phyloP scores from a whole-genome alignment of 1,140 invertebrate genomes.

The Neodiprion virginianus region DNA sequence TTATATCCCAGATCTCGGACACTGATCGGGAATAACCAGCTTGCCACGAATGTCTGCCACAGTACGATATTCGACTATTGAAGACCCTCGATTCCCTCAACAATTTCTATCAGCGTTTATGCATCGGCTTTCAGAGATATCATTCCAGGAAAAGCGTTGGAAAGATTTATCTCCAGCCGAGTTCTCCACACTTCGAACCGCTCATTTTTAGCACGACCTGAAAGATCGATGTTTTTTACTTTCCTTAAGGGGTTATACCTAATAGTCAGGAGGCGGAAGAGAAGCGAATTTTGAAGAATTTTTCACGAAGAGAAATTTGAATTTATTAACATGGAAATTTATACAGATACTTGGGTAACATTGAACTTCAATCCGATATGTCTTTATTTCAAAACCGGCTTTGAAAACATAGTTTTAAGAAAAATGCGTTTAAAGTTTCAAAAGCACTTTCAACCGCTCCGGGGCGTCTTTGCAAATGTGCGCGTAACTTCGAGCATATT shows the following conservation, averaged over 20 bases:
- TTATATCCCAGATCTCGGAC: not conserved
- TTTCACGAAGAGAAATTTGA: not conserved
- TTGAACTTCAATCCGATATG: not conserved
- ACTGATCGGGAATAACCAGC: not conserved
- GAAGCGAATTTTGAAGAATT: not conserved
- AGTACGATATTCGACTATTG: too few relatives aligned
- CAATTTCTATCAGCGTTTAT: not conserved
- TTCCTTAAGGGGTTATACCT: not conserved
- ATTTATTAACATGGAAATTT: too few relatives aligned
- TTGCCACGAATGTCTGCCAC: not conserved
- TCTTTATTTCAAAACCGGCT: not conserved
- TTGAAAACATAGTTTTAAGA: too few relatives aligned
- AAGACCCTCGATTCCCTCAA: too few relatives aligned
- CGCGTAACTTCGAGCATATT: too few relatives aligned
- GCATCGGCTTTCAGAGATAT: not conserved
- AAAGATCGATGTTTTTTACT: not conserved
- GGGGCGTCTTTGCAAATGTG: too few relatives aligned
- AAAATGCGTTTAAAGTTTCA: too few relatives aligned
- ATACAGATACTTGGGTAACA: not conserved
- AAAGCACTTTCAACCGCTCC: too few relatives aligned
- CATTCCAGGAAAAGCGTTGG: not conserved
- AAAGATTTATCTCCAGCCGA: not conserved
- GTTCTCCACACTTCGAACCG: not conserved
- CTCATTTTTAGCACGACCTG: not conserved
- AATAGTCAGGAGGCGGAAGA: not conserved